Evolutionary conservation across 2,797 vertebrate genomes (phyloP).

Genomic region (Aphelocoma californica): DNA sequence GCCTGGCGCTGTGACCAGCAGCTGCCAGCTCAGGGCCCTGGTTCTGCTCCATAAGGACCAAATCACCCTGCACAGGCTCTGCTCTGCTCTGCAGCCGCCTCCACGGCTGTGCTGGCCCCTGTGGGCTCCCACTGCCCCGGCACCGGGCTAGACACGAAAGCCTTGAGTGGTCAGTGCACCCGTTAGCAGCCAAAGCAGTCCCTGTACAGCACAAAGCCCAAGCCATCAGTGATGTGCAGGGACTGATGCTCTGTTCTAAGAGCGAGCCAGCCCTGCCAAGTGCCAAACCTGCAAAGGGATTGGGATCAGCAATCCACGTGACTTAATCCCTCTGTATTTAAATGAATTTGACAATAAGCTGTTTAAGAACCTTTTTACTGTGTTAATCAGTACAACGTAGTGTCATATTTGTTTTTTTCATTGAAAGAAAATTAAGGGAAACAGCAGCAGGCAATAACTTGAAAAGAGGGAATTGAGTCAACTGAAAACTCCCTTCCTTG

Average conservation of each 20-base stretch:
- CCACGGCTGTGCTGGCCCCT: background rate
- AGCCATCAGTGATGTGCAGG: background rate
- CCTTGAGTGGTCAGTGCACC: background rate
- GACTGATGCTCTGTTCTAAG: background rate
- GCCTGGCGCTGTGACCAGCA: background rate
- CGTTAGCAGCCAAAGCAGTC: too few species aligned
- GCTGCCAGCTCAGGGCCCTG: background rate
- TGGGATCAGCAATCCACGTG: background rate
- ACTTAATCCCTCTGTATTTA: background rate
- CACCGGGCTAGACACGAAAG: background rate
- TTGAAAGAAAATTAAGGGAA: constrained; percentile 8
- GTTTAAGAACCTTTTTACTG: background rate
- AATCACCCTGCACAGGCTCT: too few species aligned
- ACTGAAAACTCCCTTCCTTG: background rate
- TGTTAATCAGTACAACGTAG: background rate
- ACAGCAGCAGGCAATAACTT: background rate
- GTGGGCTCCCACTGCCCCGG: too few species aligned
- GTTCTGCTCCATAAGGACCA: too few species aligned
- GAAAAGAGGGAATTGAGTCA: background rate
- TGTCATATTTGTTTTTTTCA: background rate
- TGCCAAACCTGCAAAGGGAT: background rate
- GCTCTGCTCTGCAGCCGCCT: background rate
- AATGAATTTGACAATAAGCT: background rate
- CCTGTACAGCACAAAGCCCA: too few species aligned
- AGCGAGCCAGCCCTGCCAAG: fast-evolving